Conservation (phyloP, 1,140 invertebrate genomes). For the Himalopsyche phryganea region DNA sequence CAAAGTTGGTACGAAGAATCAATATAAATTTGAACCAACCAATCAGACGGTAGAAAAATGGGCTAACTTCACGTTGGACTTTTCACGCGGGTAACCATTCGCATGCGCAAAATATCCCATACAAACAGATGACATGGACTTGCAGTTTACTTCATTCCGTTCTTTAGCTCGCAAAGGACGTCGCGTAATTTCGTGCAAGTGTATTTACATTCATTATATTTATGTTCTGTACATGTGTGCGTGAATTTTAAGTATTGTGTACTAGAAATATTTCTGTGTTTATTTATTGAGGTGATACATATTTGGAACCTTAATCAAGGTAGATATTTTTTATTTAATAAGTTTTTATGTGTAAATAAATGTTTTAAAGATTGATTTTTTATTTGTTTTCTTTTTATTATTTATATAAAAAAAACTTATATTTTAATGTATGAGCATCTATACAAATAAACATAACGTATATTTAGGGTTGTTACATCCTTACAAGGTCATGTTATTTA, state of each 20-base stretch:
- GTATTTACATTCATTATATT: constrained; percentile 13
- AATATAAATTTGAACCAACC: constrained; percentile 11
- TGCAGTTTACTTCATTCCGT: constrained; percentile 19
- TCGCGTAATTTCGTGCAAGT: constrained; percentile 12
- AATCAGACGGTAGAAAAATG: constrained; percentile 1
- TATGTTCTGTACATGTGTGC: constrained; percentile 8
- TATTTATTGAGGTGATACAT: too few species aligned
- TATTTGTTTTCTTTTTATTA: too few species aligned
- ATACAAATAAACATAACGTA: too few species aligned
- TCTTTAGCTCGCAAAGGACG: constrained; percentile 6
- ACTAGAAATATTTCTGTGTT: too few species aligned
- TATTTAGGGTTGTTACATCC: too few species aligned
- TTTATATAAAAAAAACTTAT: too few species aligned
- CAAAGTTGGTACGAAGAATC: constrained; percentile 10
- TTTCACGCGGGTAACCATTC: not conserved
- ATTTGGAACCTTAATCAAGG: too few species aligned
- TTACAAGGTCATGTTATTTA: too few species aligned
- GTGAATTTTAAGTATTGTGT: not conserved
- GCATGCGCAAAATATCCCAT: constrained; percentile 5
- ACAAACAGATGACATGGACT: constrained; percentile 4
- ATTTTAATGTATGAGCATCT: too few species aligned
- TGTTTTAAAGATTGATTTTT: too few species aligned
- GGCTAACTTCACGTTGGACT: not conserved
- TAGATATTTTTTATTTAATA: too few species aligned
- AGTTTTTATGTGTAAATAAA: too few species aligned